Conservation (phyloP, 2,113 vertebrate genomes). For the Conger conger region DNA sequence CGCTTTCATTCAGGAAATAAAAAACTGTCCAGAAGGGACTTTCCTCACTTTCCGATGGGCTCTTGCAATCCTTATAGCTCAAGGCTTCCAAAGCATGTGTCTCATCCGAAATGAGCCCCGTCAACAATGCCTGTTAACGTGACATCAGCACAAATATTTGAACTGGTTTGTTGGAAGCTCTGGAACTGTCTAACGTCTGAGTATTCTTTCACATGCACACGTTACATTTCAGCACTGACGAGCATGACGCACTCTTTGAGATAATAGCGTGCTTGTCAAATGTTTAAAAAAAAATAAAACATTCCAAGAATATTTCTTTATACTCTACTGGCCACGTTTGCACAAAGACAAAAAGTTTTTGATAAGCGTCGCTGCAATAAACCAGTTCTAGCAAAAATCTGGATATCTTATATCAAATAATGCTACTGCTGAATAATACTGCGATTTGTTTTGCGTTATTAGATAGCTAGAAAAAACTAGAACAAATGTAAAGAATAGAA, state of each 20-base stretch:
- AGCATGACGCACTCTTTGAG: not conserved
- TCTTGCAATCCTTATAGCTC: not conserved
- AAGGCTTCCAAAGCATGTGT: not conserved
- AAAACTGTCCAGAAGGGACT: not conserved
- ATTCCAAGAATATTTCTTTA: not conserved
- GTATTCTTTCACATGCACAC: not conserved
- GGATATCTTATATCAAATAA: too few species aligned
- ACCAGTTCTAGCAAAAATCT: not conserved
- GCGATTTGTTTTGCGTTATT: too few species aligned
- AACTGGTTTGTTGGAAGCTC: not conserved
- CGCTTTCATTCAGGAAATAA: not conserved
- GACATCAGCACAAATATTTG: slow-evolving; percentile 17
- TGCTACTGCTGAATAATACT: too few species aligned
- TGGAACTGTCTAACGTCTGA: not conserved
- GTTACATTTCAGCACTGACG: not conserved
- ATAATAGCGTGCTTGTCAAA: not conserved
- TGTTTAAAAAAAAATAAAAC: not conserved
- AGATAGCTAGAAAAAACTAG: too few species aligned
- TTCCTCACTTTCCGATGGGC: not conserved
- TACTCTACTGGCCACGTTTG: not conserved
- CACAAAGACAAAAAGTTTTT: not conserved
- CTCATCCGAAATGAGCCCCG: not conserved
- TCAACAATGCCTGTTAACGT: not conserved
- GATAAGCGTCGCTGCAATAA: not conserved
- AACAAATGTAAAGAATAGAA: too few species aligned